phyloP scores from a whole-genome alignment of 2,113 vertebrate species.

The Sarotherodon lohbergeri region DNA sequence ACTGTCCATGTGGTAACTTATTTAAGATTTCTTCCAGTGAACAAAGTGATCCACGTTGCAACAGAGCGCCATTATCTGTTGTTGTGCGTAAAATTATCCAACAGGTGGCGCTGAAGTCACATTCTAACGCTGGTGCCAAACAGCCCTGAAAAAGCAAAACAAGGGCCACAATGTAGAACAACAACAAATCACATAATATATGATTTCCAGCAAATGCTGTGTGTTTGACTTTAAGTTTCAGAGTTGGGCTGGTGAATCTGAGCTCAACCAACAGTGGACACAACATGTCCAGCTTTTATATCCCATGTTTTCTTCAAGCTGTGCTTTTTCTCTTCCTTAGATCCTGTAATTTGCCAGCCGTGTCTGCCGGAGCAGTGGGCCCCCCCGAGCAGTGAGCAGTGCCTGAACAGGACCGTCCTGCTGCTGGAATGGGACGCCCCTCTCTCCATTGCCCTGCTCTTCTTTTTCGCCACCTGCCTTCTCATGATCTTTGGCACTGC shows the following conservation, averaged over 20 bases:
- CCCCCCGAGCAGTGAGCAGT: slow-evolving; percentile 45
- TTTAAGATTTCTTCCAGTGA: neutral
- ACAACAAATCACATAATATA: neutral
- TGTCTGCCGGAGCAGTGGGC: slow-evolving; percentile 75
- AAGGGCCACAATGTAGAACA: neutral
- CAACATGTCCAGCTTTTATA: neutral
- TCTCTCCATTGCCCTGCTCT: slow-evolving; percentile 55
- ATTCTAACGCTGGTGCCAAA: neutral
- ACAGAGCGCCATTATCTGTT: neutral
- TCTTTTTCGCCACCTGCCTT: slow-evolving; percentile 67
- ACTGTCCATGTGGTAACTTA: neutral
- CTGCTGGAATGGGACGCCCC: slow-evolving; percentile 67
- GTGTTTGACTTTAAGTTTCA: neutral
- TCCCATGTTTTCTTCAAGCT: neutral
- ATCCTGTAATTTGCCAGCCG: slow-evolving; percentile 62
- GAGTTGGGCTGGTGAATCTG: neutral
- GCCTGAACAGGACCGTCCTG: slow-evolving; percentile 54
- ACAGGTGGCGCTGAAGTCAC: slow-evolving; percentile 8
- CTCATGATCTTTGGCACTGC: slow-evolving; percentile 63
- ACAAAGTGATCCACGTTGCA: neutral
- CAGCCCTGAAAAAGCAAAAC: neutral
- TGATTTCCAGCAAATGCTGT: neutral
- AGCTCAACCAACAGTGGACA: neutral
- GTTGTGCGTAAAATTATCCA: slow-evolving; percentile 20
- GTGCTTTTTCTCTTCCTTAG: slow-evolving; percentile 40